phyloP scores from a whole-genome alignment of 2,113 vertebrate species.

The Sisor rabdophorus region DNA sequence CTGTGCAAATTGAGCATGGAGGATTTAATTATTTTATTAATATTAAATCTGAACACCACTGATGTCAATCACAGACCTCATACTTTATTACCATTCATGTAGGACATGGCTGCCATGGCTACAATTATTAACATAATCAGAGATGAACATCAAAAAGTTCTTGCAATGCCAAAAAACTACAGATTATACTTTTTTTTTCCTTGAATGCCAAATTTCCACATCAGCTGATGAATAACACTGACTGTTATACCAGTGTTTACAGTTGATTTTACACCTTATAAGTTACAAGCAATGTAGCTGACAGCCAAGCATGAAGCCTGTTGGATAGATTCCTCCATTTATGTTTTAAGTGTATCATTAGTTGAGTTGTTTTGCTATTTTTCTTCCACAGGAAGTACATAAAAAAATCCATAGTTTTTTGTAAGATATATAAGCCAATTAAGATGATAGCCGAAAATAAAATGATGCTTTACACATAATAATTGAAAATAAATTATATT shows the following conservation, averaged over 20 bases:
- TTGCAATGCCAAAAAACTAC: background rate
- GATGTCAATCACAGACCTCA: background rate
- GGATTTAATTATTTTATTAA: constrained; percentile 7
- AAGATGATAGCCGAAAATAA: no score
- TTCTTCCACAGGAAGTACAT: no score
- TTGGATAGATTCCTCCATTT: background rate
- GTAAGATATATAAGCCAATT: no score
- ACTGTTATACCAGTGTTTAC: background rate
- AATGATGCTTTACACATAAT: no score
- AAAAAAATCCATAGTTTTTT: no score
- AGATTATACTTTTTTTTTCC: background rate
- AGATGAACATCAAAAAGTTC: background rate
- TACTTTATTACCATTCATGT: background rate
- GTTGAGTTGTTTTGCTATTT: no score
- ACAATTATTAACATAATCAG: background rate
- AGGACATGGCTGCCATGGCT: background rate
- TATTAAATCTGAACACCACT: constrained; percentile 4
- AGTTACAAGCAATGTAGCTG: background rate
- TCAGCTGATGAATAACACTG: background rate
- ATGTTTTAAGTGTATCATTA: no score
- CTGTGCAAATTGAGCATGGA: constrained; percentile 11
- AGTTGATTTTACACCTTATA: background rate
- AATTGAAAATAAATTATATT: no score
- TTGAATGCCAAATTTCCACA: background rate
- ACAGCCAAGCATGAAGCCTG: background rate